Base-by-base conservation (phyloP, 2,113 vertebrate species). In the Nothobranchius kuhntae region DNA sequence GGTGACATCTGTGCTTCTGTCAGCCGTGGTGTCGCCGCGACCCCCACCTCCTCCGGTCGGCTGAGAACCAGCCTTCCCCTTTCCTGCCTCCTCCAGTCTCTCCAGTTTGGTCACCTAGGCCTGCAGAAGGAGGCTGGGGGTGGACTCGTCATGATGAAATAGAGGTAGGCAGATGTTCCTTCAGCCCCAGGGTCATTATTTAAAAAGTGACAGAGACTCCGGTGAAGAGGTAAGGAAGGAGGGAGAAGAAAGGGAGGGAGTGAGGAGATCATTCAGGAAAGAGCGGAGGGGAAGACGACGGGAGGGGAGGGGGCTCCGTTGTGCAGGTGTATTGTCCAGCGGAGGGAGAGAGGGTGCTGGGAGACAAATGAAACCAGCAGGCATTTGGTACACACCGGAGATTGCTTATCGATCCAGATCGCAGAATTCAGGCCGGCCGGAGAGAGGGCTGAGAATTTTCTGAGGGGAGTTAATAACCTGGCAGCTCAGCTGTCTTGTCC, bases 391-490 rank as follows among this genome's bases (percentile, higher is more conserved):
- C 95, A 96, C 96, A 97, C 95, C 96, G 96, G 97, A 99, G 98
- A 99, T 99, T 99, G 96, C 98, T 98, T 99, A 99, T 99, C 94
- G 98, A 99, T 98, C 96, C 94, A 95, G 95, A 97, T 96, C 94
- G 93, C 95, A 97, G 96, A 95, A 95, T 95, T 95, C 94, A 94
- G 94, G 89, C 93, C 67, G 91, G 95, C 95, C 96, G 93, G 83
- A 53, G 94, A 97, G 95, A 94, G 89, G 86, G 92, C 94, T 93
- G 90, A 96, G 96, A 98, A 98, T 99, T 98, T 98, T 98, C 98
- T 95, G 94, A 96, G 96, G 95, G 95, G 96, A 98, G 96, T 99
- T 99, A 99, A 99, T 99, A 98, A 98, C 94, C 94, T 95, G 94
- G 95, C 95, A 93, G 95, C 96, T 94, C 94, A 96, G 95, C 97